These are phyloP conservation scores for Zootermopsis nevadensis DNA, from an alignment of 2,888 invertebrate genomes.

Conservation along the genomic window DNA sequence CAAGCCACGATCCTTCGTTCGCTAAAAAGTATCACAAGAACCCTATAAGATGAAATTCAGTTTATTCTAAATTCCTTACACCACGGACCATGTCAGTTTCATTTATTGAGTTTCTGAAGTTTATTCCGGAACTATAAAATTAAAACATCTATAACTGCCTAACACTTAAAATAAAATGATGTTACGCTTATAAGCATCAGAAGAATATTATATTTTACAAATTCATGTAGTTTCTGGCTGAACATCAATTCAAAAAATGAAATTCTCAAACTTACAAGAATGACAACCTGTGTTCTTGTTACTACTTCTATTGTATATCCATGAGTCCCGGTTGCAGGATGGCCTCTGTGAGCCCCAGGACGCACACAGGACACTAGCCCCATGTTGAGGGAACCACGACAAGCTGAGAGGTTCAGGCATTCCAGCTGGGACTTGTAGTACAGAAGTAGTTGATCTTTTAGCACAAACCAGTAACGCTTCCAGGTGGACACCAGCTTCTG, in stretches of 20 bases:
- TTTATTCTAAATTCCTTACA: too few species aligned
- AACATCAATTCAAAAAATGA: too few species aligned
- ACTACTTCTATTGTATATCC: constrained; percentile 57
- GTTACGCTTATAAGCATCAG: too few species aligned
- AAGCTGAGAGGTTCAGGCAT: constrained; percentile 65
- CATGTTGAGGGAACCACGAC: constrained; percentile 67
- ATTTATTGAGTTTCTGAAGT: too few species aligned
- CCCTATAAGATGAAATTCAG: too few species aligned
- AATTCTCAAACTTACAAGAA: constrained; percentile 60
- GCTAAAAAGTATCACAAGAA: constrained; percentile 58
- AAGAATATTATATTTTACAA: too few species aligned
- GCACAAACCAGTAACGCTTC: constrained; percentile 69
- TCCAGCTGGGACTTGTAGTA: constrained; percentile 68
- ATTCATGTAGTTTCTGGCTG: too few species aligned
- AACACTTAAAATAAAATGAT: too few species aligned
- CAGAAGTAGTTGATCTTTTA: constrained; percentile 66
- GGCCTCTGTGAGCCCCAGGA: constrained; percentile 58
- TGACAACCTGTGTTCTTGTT: constrained; percentile 63
- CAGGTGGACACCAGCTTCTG: constrained; percentile 64
- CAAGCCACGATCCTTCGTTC: constrained; percentile 63
- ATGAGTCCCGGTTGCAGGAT: constrained; percentile 60
- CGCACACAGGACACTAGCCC: constrained; percentile 64
- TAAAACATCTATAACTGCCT: too few species aligned
- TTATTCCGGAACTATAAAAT: too few species aligned
- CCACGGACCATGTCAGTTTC: too few species aligned